Conservation (phyloP, 2,888 invertebrate species). For the Ennomos erosarius region DNA sequence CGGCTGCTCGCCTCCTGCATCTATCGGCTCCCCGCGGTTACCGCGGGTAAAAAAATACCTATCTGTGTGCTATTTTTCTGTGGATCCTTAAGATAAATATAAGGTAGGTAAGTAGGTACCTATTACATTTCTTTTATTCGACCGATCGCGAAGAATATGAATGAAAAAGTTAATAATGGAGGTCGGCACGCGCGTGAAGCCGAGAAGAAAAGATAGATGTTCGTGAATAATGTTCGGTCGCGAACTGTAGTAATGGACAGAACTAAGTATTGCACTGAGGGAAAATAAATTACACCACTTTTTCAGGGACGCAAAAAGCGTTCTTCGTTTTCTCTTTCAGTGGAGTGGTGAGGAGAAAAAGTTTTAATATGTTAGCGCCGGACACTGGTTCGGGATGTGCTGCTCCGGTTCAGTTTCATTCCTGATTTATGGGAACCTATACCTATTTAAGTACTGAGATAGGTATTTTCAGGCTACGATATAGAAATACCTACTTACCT, state of each 20-base stretch:
- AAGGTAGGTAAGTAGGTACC: background rate
- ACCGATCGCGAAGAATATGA: conserved; percentile 64
- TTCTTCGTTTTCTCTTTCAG: conserved; percentile 77
- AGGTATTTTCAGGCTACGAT: too few relatives aligned
- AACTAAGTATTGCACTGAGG: conserved; percentile 84
- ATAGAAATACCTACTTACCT: too few relatives aligned
- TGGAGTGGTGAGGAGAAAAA: conserved; percentile 68
- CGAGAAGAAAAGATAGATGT: conserved; percentile 80
- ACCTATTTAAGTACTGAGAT: background rate
- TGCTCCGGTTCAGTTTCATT: conserved; percentile 30
- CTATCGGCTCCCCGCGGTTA: too few relatives aligned
- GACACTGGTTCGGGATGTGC: conserved; percentile 44
- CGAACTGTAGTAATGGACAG: conserved; percentile 84
- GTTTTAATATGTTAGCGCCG: conserved; percentile 72
- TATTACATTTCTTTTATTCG: conserved; percentile 54
- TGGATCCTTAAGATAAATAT: too few relatives aligned
- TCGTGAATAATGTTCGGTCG: conserved; percentile 83
- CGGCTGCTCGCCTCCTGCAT: too few relatives aligned
- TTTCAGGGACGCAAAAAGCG: conserved; percentile 81
- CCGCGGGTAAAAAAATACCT: too few relatives aligned
- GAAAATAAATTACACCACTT: conserved; percentile 83
- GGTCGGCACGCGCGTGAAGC: conserved; percentile 67
- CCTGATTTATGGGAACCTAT: conserved; percentile 28
- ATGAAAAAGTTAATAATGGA: conserved; percentile 80
- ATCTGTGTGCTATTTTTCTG: too few relatives aligned